phyloP scores from a whole-genome alignment of 2,797 vertebrate species.

The Phataginus tetradactyla region DNA sequence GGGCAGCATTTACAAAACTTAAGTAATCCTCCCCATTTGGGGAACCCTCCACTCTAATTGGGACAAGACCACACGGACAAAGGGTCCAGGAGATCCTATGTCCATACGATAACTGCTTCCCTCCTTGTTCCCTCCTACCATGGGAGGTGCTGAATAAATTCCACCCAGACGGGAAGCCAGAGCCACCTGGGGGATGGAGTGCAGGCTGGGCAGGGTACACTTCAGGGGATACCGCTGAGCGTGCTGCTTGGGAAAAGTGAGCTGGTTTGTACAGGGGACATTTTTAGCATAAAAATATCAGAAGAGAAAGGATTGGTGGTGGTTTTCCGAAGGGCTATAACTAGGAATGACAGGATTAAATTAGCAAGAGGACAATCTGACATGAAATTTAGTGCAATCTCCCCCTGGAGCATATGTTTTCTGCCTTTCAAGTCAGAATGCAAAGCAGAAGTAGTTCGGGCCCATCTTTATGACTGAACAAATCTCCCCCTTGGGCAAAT shows the following conservation, averaged over 20 bases:
- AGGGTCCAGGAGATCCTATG: conserved; percentile 73
- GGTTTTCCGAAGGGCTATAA: conserved; percentile 56
- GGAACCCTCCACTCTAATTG: conserved; percentile 57
- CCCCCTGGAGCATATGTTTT: conserved; percentile 42
- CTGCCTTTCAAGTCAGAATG: conserved; percentile 57
- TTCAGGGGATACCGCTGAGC: background rate
- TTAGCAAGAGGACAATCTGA: conserved; percentile 59
- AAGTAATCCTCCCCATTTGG: conserved; percentile 82
- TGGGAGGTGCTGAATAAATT: conserved; percentile 78
- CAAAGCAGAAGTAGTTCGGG: conserved; percentile 34
- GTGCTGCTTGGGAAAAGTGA: background rate
- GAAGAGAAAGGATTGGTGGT: conserved; percentile 8
- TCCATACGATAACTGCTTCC: conserved; percentile 66
- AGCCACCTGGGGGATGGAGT: background rate
- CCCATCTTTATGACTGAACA: conserved; percentile 38
- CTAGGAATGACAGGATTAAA: conserved; percentile 63
- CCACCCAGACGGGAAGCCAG: conserved; percentile 42
- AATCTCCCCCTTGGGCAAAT: conserved; percentile 40
- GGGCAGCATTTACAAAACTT: conserved; percentile 83
- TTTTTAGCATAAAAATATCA: conserved; percentile 50
- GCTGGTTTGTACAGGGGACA: background rate
- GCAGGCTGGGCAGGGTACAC: rapidly evolving
- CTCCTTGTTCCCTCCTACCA: conserved; percentile 61
- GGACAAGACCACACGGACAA: conserved; percentile 79
- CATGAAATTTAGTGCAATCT: conserved; percentile 37